A percentile compares a stretch with the other conserved stretches of the same genome.
Conservation (phyloP, 2,113 vertebrate species). For the Girardinichthys multiradiatus region DNA sequence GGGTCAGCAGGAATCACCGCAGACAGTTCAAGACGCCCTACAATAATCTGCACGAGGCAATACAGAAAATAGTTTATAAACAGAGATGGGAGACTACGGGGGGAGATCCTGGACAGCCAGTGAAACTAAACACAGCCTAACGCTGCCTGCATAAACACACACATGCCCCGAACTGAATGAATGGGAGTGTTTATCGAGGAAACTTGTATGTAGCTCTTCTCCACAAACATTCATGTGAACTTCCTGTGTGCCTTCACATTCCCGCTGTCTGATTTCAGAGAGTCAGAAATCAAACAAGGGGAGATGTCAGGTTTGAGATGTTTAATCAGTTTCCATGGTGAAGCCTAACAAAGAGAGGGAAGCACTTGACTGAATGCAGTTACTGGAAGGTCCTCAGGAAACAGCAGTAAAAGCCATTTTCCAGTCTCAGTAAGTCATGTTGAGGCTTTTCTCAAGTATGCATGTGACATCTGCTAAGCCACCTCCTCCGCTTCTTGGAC, state of each 20-base stretch:
- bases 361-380: slow-evolving; percentile 19
- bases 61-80: slow-evolving; percentile 55
- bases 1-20: slow-evolving; percentile 41
- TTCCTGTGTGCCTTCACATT: slow-evolving; percentile 32
- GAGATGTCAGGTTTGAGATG: slow-evolving; percentile 26
- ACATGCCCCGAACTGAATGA: slow-evolving; percentile 17
- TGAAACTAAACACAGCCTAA: slow-evolving; percentile 53
- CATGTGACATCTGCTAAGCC: slow-evolving; percentile 36
- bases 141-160: slow-evolving; percentile 15
- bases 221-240: slow-evolving; percentile 15
- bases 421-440: slow-evolving; percentile 54
- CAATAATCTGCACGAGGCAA: slow-evolving; percentile 36
- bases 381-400: slow-evolving; percentile 43
- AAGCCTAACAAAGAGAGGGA: slow-evolving; percentile 26
- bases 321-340: slow-evolving; percentile 41
- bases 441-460: slow-evolving; percentile 56
- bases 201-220: slow-evolving; percentile 19
- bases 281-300: slow-evolving; percentile 30
- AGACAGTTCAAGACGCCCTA: slow-evolving; percentile 35
- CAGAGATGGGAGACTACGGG: slow-evolving; percentile 15
- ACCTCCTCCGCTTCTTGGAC: slow-evolving; percentile 6
- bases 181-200: slow-evolving; percentile 39
- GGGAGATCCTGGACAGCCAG: slow-evolving; percentile 23
- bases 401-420: slow-evolving; percentile 42
- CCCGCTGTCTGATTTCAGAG: not conserved